Percentiles rank a stretch among this genome's conserved stretches.
phyloP scores from a whole-genome alignment of 1,140 invertebrate genomes.

The Araneus ventricosus region DNA sequence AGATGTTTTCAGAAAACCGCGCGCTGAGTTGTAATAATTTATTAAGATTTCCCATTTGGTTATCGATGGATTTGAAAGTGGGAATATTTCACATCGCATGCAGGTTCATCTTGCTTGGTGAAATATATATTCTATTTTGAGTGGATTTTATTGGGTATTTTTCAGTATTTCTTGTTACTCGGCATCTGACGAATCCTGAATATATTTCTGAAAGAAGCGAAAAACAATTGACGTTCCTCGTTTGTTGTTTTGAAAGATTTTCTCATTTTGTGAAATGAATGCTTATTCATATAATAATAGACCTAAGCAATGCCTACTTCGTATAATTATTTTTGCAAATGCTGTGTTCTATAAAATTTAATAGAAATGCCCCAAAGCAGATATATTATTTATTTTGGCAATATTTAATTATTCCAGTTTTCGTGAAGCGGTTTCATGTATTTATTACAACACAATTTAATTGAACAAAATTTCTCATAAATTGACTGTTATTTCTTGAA shows the following conservation, averaged over 20 bases:
- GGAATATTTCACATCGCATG: background rate
- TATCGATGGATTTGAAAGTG: background rate
- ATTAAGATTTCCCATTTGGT: slow-evolving; percentile 5
- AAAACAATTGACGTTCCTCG: background rate
- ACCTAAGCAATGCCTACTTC: too few relatives aligned
- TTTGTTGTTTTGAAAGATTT: background rate
- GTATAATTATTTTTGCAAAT: too few relatives aligned
- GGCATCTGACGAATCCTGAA: background rate
- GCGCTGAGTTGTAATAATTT: background rate
- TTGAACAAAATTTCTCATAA: too few relatives aligned
- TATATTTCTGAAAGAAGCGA: background rate
- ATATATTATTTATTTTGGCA: too few relatives aligned
- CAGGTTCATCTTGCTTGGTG: background rate
- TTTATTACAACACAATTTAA: too few relatives aligned
- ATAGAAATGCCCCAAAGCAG: too few relatives aligned
- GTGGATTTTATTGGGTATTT: background rate
- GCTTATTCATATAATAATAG: too few relatives aligned
- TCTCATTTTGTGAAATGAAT: too few relatives aligned
- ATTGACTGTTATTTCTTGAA: too few relatives aligned
- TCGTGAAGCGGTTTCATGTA: too few relatives aligned
- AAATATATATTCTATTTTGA: background rate
- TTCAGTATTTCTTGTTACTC: background rate
- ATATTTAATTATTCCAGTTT: too few relatives aligned
- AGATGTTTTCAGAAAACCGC: background rate
- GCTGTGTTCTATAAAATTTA: too few relatives aligned